Conservation (phyloP, 2,113 vertebrate species). For the Proterorhinus semilunaris region DNA sequence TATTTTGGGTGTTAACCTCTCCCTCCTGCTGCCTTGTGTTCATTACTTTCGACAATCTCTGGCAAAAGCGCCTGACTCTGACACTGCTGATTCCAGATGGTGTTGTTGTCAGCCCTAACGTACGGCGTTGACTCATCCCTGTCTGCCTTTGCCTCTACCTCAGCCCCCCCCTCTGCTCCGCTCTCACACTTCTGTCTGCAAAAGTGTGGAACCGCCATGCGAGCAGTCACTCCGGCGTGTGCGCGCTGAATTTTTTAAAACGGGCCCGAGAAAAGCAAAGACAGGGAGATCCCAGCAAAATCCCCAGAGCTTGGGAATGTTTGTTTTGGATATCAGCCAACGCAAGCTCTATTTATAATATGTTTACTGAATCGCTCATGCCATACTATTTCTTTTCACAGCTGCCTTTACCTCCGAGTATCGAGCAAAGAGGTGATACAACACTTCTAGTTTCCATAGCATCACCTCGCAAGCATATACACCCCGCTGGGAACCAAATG, state of each 20-base stretch:
- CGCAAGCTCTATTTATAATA: not conserved
- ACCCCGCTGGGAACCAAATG: slow-evolving; percentile 42
- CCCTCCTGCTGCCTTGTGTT: slow-evolving; percentile 37
- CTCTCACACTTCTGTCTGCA: slow-evolving; percentile 24
- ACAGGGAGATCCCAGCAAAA: slow-evolving; percentile 27
- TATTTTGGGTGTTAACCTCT: slow-evolving; percentile 20
- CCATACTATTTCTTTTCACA: not conserved
- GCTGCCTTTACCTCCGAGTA: slow-evolving; percentile 16
- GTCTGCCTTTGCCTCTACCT: slow-evolving; percentile 19
- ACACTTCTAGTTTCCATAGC: slow-evolving; percentile 54
- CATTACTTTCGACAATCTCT: slow-evolving; percentile 44
- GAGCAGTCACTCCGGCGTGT: slow-evolving; percentile 27
- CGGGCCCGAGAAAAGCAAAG: slow-evolving; percentile 14
- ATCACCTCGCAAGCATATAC: slow-evolving; percentile 31
- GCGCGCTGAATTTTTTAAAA: slow-evolving; percentile 19
- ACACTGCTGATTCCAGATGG: slow-evolving; percentile 50
- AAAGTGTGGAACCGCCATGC: slow-evolving; percentile 32
- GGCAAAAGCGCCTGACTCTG: slow-evolving; percentile 12
- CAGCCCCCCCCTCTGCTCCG: slow-evolving; percentile 5
- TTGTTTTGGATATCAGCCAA: slow-evolving; percentile 18
- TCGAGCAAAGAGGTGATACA: not conserved
- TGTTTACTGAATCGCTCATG: not conserved
- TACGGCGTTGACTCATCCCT: slow-evolving; percentile 44
- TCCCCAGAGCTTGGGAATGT: slow-evolving; percentile 10
- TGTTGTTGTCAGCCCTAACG: slow-evolving; percentile 40